phyloP scores from a whole-genome alignment of 2,797 vertebrate genomes.

The Spatula clypeata region DNA sequence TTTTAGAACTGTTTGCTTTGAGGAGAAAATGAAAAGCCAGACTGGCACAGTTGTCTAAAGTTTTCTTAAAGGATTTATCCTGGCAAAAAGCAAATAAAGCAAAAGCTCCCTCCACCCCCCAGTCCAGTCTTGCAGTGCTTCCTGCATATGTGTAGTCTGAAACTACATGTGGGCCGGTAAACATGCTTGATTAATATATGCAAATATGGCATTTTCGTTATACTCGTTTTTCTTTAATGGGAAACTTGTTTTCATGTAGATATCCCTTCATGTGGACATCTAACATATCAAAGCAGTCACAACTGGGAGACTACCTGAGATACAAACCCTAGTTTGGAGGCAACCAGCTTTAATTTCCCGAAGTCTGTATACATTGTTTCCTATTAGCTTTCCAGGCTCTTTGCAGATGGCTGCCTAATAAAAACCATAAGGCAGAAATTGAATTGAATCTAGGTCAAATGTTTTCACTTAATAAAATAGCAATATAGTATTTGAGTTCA shows the following conservation, averaged over 20 bases:
- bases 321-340: not conserved
- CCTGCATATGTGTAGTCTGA: not conserved
- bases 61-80: not conserved
- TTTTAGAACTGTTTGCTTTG: not conserved
- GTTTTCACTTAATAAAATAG: not conserved
- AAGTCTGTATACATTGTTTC: rapidly evolving
- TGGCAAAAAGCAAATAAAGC: rapidly evolving
- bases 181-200: not conserved
- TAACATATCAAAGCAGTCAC: not conserved
- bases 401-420: not conserved
- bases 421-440: not conserved
- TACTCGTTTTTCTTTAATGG: not conserved
- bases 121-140: not conserved
- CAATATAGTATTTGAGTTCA: not conserved
- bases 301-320: not conserved
- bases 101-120: not conserved
- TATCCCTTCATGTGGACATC: not conserved
- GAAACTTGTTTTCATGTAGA: not conserved
- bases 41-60: not conserved
- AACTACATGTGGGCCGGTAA: not conserved
- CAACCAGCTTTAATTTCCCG: not conserved
- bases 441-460: not conserved
- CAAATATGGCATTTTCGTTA: not conserved
- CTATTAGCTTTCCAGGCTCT: not conserved
- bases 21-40: not conserved